A percentile compares a stretch with the other conserved stretches of the same genome.
Evolutionary conservation across 2,113 vertebrate genomes (phyloP).

Genomic region (Pachyramphus minor): DNA sequence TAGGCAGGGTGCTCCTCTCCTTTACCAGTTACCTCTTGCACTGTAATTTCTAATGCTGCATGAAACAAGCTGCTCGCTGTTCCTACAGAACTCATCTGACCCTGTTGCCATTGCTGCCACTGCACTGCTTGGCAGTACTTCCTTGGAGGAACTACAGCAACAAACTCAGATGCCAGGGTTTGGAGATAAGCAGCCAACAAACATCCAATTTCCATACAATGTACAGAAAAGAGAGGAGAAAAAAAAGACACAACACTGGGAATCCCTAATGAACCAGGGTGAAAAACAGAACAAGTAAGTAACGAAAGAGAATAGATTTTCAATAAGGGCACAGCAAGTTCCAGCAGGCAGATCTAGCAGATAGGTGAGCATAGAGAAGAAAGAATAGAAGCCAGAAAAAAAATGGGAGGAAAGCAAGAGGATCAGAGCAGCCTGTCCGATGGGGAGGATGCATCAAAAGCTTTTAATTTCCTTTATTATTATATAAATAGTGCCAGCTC

Average conservation of each 20-base stretch:
- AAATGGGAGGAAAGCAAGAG: not conserved
- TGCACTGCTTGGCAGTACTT: conserved; percentile 20
- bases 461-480: conserved; percentile 35
- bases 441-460: not conserved
- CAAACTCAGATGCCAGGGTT: conserved; percentile 49
- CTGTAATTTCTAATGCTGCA: not conserved
- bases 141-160: conserved; percentile 50
- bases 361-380: not conserved
- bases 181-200: conserved; percentile 41
- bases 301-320: conserved; percentile 43
- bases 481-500: conserved; percentile 1
- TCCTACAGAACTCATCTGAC: conserved; percentile 10
- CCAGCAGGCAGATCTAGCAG: not conserved
- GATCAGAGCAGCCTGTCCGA: not conserved
- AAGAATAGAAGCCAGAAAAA: not conserved
- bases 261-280: conserved; percentile 34
- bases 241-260: not conserved
- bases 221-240: not conserved
- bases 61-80: not conserved
- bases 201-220: conserved; percentile 28
- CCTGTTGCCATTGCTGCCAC: not conserved
- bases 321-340: conserved; percentile 34
- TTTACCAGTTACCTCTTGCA: not conserved
- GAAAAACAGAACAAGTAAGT: conserved; percentile 18
- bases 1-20: not conserved